Percentiles rank a stretch among this genome's conserved stretches.
Conservation (phyloP, 2,888 invertebrate species). For the Furcula furcula region DNA sequence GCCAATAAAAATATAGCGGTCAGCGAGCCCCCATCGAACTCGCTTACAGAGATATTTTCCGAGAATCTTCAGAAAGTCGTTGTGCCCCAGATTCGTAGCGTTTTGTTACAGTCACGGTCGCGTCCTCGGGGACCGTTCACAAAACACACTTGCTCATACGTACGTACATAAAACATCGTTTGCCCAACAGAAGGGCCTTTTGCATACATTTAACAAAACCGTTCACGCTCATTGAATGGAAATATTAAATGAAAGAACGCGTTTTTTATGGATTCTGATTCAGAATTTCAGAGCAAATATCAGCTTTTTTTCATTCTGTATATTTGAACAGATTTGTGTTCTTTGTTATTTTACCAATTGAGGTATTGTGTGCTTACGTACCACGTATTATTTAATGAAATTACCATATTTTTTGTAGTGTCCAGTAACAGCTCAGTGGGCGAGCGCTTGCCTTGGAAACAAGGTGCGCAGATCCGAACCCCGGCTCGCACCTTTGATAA, state of each 20-base stretch:
- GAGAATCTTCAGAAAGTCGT: slow-evolving; percentile 37
- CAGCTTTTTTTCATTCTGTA: no score
- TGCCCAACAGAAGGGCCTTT: neutral
- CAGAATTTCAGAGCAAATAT: no score
- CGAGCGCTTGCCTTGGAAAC: no score
- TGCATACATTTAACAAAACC: neutral
- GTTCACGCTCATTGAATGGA: neutral
- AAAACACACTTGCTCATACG: neutral
- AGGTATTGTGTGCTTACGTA: no score
- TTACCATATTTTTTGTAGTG: no score
- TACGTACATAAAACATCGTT: neutral
- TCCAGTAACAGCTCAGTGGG: no score
- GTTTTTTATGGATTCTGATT: no score
- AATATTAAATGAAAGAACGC: neutral
- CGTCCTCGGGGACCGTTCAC: slow-evolving; percentile 31
- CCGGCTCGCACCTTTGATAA: no score
- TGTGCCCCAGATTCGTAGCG: slow-evolving; percentile 42
- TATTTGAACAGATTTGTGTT: no score
- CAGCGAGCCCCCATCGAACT: neutral
- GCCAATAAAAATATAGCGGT: neutral
- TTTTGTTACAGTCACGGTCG: slow-evolving; percentile 52
- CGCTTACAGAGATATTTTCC: neutral
- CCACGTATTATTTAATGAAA: no score
- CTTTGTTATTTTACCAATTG: no score
- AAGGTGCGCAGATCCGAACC: no score